Conservation (phyloP, 64 coral and sea anemone genomes). For the Cladopsammia gracilis region DNA sequence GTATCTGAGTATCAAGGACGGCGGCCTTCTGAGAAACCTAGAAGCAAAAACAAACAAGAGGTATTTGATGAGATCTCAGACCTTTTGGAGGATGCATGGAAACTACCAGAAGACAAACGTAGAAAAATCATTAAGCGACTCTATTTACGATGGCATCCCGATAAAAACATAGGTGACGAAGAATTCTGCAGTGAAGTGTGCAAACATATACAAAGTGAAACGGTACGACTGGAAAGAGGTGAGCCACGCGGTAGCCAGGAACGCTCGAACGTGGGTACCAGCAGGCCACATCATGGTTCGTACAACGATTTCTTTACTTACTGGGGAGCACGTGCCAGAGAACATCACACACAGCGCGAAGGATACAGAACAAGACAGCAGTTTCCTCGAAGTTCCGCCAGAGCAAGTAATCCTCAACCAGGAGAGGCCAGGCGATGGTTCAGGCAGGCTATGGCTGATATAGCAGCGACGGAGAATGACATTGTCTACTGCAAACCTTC, state of each 20-base stretch:
- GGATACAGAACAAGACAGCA: slow-evolving; percentile 23
- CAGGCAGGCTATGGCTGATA: slow-evolving; percentile 70
- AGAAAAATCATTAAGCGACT: slow-evolving; percentile 79
- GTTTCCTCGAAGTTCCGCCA: not conserved
- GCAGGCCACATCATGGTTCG: fast-evolving
- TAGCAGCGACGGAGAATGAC: slow-evolving; percentile 60
- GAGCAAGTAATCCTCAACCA: slow-evolving; percentile 20
- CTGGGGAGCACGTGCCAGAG: slow-evolving; percentile 1
- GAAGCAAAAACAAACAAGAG: not conserved
- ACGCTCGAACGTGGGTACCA: not conserved
- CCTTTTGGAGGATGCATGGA: slow-evolving; percentile 77
- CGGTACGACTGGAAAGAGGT: slow-evolving; percentile 62
- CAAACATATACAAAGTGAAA: slow-evolving; percentile 63
- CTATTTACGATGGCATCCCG: slow-evolving; percentile 76
- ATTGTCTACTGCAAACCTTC: not conserved
- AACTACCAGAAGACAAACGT: slow-evolving; percentile 55
- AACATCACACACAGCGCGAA: slow-evolving; percentile 25
- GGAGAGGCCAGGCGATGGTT: slow-evolving; percentile 76
- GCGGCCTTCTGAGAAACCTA: not conserved
- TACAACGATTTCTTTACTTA: not conserved
- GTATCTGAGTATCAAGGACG: not conserved
- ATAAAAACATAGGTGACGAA: slow-evolving; percentile 81
- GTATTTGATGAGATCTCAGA: slow-evolving; percentile 41
- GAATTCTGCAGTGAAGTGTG: slow-evolving; percentile 74
- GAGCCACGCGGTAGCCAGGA: not conserved